Base-by-base conservation (phyloP, 2,113 vertebrate species). In the Sarotherodon lohbergeri region DNA sequence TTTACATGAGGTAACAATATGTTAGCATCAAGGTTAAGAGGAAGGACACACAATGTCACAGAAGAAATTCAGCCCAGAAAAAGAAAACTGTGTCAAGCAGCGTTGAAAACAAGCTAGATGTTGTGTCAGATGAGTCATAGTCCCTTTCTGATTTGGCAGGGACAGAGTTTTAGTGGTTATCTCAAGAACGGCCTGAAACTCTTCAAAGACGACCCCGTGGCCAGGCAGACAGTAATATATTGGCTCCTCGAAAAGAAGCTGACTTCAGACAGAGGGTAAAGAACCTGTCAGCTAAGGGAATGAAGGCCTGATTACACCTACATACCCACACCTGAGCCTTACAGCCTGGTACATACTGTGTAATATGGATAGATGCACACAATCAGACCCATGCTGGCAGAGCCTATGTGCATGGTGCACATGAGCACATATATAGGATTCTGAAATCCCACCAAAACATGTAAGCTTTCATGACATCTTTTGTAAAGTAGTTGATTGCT, bases 211-310 rank as follows among this genome's bases (percentile, higher is more conserved):
- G 41, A 91, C 87, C 89, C 89, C 29, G 80, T 86, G 87, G 84
- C 91, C 79, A 68, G 86, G 89, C 85, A 87, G 73, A 85, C 92
- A 86, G 93, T 93, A 93, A 96, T 94, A 93, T 95, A 96, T 94
- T 93, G 94, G 90, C 91, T 95, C 39, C 84, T 90, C 19, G 82
- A 89, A 89, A 93, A 91, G 85, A 91, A 84, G 83, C 88, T 27
- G 92, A 86, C 88, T 92, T 92, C 88, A 95, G 94, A 94, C 89
- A 83, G 90, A 91, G 90, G 91, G 92, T 91, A 90, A 93, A 94
- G 93, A 91, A 94, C 90, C 94, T 95, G 95, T 95, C 95, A 96
- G 93, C 86, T 80, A 83, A 93, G 84, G 92, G 88, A 93, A 95
- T 93, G 89, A 63, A 91, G 91, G 90, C 59, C 91, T 95, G 95